These are phyloP conservation scores for Boloria euphrosyne DNA, from an alignment of 2,888 invertebrate genomes.

Conservation along the genomic window DNA sequence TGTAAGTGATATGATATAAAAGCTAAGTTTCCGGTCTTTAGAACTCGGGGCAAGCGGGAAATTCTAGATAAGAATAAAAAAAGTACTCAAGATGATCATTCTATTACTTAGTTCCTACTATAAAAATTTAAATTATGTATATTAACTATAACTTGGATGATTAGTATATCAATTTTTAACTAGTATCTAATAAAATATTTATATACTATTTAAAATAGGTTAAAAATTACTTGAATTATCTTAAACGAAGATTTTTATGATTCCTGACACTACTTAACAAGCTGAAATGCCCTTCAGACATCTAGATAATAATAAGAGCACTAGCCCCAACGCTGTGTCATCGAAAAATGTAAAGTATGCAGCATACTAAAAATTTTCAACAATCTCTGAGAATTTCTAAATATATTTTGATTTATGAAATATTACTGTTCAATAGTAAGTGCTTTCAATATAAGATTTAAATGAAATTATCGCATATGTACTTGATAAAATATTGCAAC, in stretches of 20 bases:
- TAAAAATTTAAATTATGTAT: too few species aligned
- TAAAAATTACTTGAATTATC: not conserved
- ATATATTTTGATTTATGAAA: not conserved
- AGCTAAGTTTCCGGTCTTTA: too few species aligned
- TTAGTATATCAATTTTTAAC: too few species aligned
- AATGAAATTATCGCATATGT: not conserved
- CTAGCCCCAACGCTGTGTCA: conserved; percentile 19
- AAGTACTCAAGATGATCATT: too few species aligned
- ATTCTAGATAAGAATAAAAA: too few species aligned
- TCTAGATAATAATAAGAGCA: conserved; percentile 29
- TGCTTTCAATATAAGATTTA: not conserved
- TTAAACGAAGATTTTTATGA: not conserved
- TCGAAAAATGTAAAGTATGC: conserved; percentile 11
- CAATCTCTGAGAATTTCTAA: not conserved
- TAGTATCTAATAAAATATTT: too few species aligned
- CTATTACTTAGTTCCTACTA: too few species aligned
- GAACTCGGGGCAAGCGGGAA: too few species aligned
- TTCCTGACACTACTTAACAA: conserved; percentile 14
- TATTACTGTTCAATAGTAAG: too few species aligned
- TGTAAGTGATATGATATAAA: too few species aligned
- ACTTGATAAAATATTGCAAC: not conserved
- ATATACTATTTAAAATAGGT: not conserved
- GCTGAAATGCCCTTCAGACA: conserved; percentile 22
- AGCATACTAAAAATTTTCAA: not conserved
- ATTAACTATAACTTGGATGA: too few species aligned